Evolutionary conservation across 2,888 invertebrate genomes (phyloP).

Genomic region (Himalopsyche japonica): DNA sequence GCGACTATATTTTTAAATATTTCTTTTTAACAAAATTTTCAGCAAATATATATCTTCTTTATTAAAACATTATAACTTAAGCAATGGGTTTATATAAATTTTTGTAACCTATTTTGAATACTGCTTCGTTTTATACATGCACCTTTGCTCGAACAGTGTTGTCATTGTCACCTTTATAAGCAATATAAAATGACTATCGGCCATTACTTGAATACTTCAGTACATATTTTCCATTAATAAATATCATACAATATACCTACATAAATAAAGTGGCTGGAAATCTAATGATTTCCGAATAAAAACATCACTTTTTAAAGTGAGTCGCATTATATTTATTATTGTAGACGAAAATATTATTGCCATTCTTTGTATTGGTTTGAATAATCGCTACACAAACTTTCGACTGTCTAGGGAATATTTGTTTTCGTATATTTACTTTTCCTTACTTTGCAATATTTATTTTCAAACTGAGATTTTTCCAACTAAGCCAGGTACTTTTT

Average conservation of each 20-base stretch:
- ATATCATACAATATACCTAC: background rate
- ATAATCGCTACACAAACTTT: background rate
- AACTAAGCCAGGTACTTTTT: background rate
- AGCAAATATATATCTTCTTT: no score
- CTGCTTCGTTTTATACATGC: background rate
- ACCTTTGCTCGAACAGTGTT: background rate
- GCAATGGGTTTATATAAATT: background rate
- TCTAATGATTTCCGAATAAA: background rate
- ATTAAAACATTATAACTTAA: no score
- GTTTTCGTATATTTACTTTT: background rate
- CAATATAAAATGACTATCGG: background rate
- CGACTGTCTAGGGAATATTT: background rate
- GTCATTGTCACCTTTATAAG: background rate
- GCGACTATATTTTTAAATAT: no score
- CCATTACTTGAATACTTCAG: background rate
- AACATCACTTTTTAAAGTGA: background rate
- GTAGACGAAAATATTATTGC: background rate
- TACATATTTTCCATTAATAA: background rate
- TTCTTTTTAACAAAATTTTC: no score
- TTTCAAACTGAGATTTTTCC: background rate
- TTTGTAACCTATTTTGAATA: background rate
- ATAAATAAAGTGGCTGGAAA: background rate
- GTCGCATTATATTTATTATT: no score
- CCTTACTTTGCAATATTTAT: background rate
- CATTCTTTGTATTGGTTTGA: background rate